Conservation (phyloP, 2,113 vertebrate genomes). For the Pachyramphus minor region DNA sequence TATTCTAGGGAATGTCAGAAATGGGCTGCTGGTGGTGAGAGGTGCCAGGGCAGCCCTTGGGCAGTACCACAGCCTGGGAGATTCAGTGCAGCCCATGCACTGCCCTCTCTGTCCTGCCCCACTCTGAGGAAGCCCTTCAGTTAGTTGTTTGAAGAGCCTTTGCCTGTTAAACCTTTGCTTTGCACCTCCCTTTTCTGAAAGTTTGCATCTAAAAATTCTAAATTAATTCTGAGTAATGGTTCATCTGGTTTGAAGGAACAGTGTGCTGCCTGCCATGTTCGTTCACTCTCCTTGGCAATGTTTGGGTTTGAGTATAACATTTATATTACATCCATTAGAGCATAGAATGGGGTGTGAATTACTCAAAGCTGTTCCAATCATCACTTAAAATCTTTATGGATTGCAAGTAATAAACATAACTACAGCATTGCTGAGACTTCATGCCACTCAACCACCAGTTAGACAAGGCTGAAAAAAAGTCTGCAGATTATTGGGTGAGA, state of each 20-base stretch:
- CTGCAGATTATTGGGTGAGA: neutral
- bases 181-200: neutral
- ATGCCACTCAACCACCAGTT: neutral
- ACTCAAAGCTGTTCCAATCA: conserved; percentile 27
- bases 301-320: conserved; percentile 14
- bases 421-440: neutral
- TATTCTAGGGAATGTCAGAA: neutral
- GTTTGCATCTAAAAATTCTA: neutral
- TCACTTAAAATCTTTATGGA: conserved; percentile 46
- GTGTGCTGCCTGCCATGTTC: neutral
- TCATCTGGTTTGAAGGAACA: neutral
- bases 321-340: conserved; percentile 41
- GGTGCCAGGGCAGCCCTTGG: neutral
- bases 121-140: rapidly evolving
- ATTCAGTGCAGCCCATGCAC: neutral
- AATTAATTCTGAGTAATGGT: neutral
- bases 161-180: neutral
- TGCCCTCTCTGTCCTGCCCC: neutral
- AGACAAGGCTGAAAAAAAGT: neutral
- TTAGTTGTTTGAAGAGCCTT: neutral
- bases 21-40: neutral
- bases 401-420: conserved; percentile 41
- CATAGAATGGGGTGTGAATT: conserved; percentile 35
- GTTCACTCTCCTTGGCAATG: conserved; percentile 12
- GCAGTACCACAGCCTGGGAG: neutral